These are phyloP conservation scores for Microplitis mediator DNA, from an alignment of 1,140 invertebrate species.

Conservation along the genomic window DNA sequence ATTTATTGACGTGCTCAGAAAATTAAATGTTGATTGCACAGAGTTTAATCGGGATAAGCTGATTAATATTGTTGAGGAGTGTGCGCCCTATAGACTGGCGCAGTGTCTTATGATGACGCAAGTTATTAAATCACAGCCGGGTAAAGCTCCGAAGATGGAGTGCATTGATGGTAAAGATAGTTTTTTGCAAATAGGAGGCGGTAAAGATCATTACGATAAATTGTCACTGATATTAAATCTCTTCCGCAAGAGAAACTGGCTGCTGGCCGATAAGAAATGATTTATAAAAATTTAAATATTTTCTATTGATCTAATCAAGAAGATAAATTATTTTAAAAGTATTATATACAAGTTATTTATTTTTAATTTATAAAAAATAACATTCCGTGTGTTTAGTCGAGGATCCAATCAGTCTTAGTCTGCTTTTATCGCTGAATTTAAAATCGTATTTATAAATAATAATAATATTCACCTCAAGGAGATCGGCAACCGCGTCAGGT, in stretches of 20 bases:
- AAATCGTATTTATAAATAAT: constrained; percentile 3
- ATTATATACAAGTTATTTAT: background rate
- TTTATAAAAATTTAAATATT: background rate
- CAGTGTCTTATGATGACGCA: constrained; percentile 59
- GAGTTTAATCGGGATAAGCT: constrained; percentile 46
- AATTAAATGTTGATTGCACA: constrained; percentile 39
- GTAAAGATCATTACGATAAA: constrained; percentile 48
- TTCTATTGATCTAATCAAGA: background rate
- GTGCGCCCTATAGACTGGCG: constrained; percentile 45
- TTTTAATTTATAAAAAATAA: no score
- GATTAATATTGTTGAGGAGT: constrained; percentile 43
- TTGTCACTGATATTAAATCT: constrained; percentile 44
- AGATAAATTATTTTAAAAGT: background rate
- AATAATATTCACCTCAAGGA: constrained; percentile 69
- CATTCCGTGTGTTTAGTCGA: no score
- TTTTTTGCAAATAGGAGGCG: constrained; percentile 43
- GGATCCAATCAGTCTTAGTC: no score
- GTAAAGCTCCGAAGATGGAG: constrained; percentile 41
- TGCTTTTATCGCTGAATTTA: background rate
- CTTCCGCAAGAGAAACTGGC: constrained; percentile 49
- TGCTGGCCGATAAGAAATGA: constrained; percentile 17
- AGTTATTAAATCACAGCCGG: constrained; percentile 54
- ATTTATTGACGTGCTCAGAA: constrained; percentile 57
- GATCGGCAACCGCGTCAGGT: constrained; percentile 87
- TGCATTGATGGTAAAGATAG: constrained; percentile 39